Conservation (phyloP, 2,888 invertebrate species). For the Uloborus plumipes region DNA sequence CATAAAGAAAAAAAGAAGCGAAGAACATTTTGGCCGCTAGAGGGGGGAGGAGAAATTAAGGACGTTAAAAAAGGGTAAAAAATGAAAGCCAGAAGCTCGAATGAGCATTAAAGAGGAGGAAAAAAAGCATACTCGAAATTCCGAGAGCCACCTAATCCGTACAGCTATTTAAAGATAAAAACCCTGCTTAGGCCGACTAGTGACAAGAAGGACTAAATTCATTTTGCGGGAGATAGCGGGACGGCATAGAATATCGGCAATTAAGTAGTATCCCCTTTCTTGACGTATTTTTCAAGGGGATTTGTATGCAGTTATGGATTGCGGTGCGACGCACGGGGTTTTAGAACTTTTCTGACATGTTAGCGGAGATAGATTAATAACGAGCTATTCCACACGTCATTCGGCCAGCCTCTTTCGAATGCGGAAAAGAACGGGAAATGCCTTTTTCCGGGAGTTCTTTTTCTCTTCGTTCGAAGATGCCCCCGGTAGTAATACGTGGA, state of each 20-base stretch:
- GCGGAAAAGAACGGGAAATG: too few relatives aligned
- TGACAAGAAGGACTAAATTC: slow-evolving; percentile 59
- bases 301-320: slow-evolving; percentile 60
- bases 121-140: slow-evolving; percentile 49
- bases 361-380: slow-evolving; percentile 64
- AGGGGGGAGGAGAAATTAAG: slow-evolving; percentile 42
- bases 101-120: slow-evolving; percentile 36
- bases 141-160: slow-evolving; percentile 61
- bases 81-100: slow-evolving; percentile 22
- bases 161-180: slow-evolving; percentile 65
- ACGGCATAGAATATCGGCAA: slow-evolving; percentile 62
- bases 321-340: slow-evolving; percentile 35
- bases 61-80: slow-evolving; percentile 33
- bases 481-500: too few relatives aligned
- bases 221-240: slow-evolving; percentile 51
- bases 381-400: background rate
- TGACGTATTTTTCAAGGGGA: slow-evolving; percentile 62
- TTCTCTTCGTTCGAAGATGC: too few relatives aligned
- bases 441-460: too few relatives aligned
- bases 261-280: slow-evolving; percentile 61
- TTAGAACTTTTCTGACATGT: slow-evolving; percentile 61
- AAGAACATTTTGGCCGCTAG: slow-evolving; percentile 33
- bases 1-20: slow-evolving; percentile 15
- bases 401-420: too few relatives aligned
- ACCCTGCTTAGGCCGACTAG: slow-evolving; percentile 55